Evolutionary conservation across 2,113 vertebrate species (phyloP).

Genomic region (Pongo abelii): DNA sequence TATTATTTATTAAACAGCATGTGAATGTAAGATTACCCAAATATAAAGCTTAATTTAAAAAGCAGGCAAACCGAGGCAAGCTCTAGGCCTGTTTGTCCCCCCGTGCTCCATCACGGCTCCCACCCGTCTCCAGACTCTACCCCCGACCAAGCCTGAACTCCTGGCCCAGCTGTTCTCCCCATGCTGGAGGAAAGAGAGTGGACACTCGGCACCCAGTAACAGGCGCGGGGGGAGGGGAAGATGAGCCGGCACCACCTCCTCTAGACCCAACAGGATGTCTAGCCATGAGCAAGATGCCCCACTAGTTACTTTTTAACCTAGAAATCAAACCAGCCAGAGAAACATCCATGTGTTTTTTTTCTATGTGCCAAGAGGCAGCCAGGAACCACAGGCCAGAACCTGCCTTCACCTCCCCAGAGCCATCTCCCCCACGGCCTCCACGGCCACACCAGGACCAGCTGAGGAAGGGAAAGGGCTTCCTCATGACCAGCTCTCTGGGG

Average conservation of each 20-base stretch:
- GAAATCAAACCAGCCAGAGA: not conserved
- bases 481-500: not conserved
- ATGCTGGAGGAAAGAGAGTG: accelerated
- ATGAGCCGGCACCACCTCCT: accelerated
- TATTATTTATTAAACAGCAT: not conserved
- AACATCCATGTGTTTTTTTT: not conserved
- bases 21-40: not conserved
- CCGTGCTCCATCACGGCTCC: accelerated
- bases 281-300: not conserved
- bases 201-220: no score
- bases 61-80: not conserved
- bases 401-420: no score
- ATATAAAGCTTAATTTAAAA: not conserved
- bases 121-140: not conserved
- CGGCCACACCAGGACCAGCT: not conserved
- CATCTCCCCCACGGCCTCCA: not conserved
- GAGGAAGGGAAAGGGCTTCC: not conserved
- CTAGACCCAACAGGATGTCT: not conserved
- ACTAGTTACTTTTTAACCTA: not conserved
- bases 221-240: accelerated
- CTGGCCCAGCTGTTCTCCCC: not conserved
- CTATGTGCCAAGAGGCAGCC: accelerated
- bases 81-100: not conserved
- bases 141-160: not conserved
- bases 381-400: no score